These are phyloP conservation scores for Syngnathus rostellatus DNA, from an alignment of 2,797 vertebrate genomes.

Conservation along the genomic window DNA sequence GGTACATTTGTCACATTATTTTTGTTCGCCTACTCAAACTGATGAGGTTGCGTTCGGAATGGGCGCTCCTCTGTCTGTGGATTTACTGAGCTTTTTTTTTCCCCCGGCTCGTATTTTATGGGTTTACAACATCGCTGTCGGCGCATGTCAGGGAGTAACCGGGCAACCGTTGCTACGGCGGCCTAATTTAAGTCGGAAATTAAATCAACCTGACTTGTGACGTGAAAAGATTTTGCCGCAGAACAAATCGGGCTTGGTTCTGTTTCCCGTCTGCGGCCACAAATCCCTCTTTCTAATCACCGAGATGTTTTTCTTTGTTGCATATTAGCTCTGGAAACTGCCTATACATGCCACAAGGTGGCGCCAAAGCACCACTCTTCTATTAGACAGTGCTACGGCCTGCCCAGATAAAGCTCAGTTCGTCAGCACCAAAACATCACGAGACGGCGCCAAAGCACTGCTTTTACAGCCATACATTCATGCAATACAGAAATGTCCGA, in stretches of 20 bases:
- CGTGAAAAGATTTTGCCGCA: not conserved
- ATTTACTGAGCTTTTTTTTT: not conserved
- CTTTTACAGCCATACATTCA: too few relatives aligned
- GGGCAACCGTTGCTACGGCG: conserved; percentile 1
- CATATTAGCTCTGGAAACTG: too few relatives aligned
- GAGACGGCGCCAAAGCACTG: not conserved
- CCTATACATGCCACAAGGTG: too few relatives aligned
- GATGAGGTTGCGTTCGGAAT: not conserved
- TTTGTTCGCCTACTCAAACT: not conserved
- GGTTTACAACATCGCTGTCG: too few relatives aligned
- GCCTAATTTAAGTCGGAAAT: conserved; percentile 3
- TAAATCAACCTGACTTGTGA: not conserved
- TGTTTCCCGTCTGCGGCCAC: not conserved
- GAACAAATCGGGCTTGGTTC: not conserved
- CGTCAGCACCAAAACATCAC: too few relatives aligned
- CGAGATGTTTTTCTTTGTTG: not conserved
- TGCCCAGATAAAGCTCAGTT: too few relatives aligned
- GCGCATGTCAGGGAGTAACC: not conserved
- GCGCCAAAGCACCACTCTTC: too few relatives aligned
- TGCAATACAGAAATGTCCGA: too few relatives aligned
- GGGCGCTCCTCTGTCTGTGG: not conserved
- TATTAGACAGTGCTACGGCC: too few relatives aligned
- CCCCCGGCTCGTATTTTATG: not conserved
- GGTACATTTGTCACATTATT: not conserved
- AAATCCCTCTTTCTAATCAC: not conserved